Evolutionary conservation across 2,888 invertebrate species (phyloP).

Genomic region (Carpatolechia fugitivella): DNA sequence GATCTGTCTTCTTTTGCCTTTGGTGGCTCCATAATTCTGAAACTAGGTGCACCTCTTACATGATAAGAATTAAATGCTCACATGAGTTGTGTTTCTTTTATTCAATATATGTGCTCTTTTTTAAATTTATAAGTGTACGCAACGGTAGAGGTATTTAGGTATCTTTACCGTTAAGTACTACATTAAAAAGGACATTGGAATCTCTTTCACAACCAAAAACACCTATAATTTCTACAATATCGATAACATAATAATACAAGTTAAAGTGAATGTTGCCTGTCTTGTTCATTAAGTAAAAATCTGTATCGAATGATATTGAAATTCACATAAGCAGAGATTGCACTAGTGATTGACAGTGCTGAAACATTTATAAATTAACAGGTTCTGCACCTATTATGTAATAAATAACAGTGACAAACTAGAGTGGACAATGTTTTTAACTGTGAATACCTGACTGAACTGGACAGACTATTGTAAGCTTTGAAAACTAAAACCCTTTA

Average conservation of each 20-base stretch:
- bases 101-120: no score
- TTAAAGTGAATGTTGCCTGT: constrained; percentile 60
- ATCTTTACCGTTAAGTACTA: neutral
- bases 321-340: constrained; percentile 49
- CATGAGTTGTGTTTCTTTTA: no score
- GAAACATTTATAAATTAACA: constrained; percentile 6
- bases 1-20: no score
- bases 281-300: constrained; percentile 63
- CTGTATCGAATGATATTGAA: constrained; percentile 55
- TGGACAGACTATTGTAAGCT: neutral
- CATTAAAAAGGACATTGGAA: neutral
- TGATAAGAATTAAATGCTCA: no score
- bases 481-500: neutral
- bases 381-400: neutral
- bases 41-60: no score
- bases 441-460: neutral
- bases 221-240: constrained; percentile 1
- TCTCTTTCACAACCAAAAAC: neutral
- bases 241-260: constrained; percentile 3
- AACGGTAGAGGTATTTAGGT: no score
- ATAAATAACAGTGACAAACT: neutral
- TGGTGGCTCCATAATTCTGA: no score
- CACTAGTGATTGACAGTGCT: constrained; percentile 20
- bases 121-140: no score
- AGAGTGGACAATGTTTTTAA: neutral